Base-by-base conservation (phyloP, 2,113 vertebrate genomes). In the Pantherophis guttatus region DNA sequence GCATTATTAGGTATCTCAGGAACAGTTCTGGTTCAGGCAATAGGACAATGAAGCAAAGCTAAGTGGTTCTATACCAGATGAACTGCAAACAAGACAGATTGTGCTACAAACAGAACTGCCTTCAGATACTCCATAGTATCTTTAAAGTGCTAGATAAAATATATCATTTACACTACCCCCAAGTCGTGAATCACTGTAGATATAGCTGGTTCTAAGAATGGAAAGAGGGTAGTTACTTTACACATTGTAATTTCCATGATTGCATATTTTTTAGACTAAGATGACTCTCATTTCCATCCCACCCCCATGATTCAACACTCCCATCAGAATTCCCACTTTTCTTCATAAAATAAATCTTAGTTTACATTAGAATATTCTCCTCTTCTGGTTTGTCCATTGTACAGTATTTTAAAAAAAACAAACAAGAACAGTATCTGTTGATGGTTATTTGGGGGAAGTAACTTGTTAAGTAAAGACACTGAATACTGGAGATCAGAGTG, bases 1-100 rank as follows among this genome's bases (percentile, higher is more conserved):
- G 95, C 95, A 95, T 97, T 95, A 94, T 8, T 93, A 94, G 93
- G 95, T 93, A 97, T 96, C 96, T 97, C 26, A 12, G 91, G 94
- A 97, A 90, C 87, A 57, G 94, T 88, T 96, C 91, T 95, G 95
- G 94, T 94, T 96, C 94, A 94, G 95, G 95, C 93, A 95, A 92
- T 33, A 94, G 94, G 55, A 97, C 94, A 70, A 53, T 0, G 23
- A 96, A 96, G 96, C 94, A 95, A 95, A 97, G 90, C 94, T 94
- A 93, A 96, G 92, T 94, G 93, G 91, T 93, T 96, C 94, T 95
- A 91, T 93, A 90, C 92, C 8, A 57, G 95, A 92, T 94, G 93
- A 96, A 94, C 91, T 92, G 91, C 89, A 88, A 95, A 91, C 33
- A 88, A 95, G 88, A 29, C 5, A 90, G 39, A 93, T 91, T 89